Conservation (phyloP, 2,888 invertebrate species). For the Leptinotarsa juncta region DNA sequence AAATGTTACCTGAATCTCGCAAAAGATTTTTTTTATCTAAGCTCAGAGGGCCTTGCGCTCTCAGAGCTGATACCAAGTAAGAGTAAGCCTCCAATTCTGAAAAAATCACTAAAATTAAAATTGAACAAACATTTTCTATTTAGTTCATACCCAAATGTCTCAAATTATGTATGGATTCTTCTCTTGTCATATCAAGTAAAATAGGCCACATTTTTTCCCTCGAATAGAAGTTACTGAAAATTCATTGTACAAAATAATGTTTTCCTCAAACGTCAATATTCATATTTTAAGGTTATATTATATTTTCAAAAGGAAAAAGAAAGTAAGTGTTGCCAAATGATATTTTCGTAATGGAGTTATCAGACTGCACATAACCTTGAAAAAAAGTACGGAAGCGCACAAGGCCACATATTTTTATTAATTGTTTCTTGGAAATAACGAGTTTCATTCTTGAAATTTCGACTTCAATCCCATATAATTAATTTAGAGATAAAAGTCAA, state of each 20-base stretch:
- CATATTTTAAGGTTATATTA: not conserved
- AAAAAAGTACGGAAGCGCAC: no score
- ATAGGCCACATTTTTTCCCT: slow-evolving; percentile 73
- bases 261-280: not conserved
- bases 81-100: slow-evolving; percentile 93
- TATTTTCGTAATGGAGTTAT: no score
- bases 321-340: no score
- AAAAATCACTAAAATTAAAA: slow-evolving; percentile 38
- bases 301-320: not conserved
- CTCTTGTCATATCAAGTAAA: slow-evolving; percentile 85
- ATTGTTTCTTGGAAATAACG: no score
- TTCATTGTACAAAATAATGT: slow-evolving; percentile 42
- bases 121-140: slow-evolving; percentile 3
- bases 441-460: no score
- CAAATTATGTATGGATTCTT: slow-evolving; percentile 89
- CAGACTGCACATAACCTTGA: no score
- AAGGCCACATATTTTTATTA: no score
- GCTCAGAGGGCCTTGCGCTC: slow-evolving; percentile 91
- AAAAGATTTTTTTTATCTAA: slow-evolving; percentile 86
- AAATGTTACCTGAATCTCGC: slow-evolving; percentile 82
- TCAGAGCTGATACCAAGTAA: slow-evolving; percentile 87
- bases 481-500: no score
- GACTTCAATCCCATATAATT: no score
- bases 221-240: slow-evolving; percentile 37
- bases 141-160: slow-evolving; percentile 80